These are phyloP conservation scores for Catostylus mosaicus DNA, from an alignment of 30 jellyfish, hydroid and myxozoan species.

Conservation along the genomic window DNA sequence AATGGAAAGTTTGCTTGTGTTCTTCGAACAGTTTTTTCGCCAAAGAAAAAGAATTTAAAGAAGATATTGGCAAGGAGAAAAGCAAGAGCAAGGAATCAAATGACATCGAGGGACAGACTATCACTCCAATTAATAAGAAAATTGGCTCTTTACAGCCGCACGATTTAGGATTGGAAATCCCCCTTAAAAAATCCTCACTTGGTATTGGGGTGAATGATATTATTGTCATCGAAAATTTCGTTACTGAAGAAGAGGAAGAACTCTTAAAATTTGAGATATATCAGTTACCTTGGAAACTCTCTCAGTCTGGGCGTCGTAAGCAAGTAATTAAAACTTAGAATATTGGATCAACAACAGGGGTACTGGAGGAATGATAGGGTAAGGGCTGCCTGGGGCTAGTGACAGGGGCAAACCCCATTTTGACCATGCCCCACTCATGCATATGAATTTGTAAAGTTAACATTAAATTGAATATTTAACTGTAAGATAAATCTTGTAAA, in stretches of 20 bases:
- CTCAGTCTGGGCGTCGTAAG: slow-evolving; percentile 98
- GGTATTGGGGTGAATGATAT: slow-evolving; percentile 21
- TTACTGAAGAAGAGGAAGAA: slow-evolving; percentile 69
- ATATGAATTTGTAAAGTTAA: no score
- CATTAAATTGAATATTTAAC: no score
- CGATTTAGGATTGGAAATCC: not conserved
- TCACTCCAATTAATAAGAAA: not conserved
- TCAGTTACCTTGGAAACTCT: slow-evolving; percentile 85
- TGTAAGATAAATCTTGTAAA: no score
- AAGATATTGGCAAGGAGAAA: not conserved
- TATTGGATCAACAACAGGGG: no score
- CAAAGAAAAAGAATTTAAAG: not conserved
- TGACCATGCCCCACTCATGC: no score
- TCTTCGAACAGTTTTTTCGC: no score
- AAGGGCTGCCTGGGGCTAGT: no score
- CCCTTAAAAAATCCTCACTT: not conserved
- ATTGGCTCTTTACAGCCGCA: not conserved
- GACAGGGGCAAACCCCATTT: no score
- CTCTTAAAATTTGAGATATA: slow-evolving; percentile 54
- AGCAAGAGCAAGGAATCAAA: not conserved
- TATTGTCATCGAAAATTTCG: slow-evolving; percentile 67
- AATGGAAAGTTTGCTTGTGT: not conserved
- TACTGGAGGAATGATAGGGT: no score
- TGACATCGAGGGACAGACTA: not conserved
- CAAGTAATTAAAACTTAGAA: slow-evolving; percentile 62